A percentile compares a stretch with the other conserved stretches of the same genome.
phyloP scores from a whole-genome alignment of 2,797 vertebrate species.

The Holocentrus rufus region DNA sequence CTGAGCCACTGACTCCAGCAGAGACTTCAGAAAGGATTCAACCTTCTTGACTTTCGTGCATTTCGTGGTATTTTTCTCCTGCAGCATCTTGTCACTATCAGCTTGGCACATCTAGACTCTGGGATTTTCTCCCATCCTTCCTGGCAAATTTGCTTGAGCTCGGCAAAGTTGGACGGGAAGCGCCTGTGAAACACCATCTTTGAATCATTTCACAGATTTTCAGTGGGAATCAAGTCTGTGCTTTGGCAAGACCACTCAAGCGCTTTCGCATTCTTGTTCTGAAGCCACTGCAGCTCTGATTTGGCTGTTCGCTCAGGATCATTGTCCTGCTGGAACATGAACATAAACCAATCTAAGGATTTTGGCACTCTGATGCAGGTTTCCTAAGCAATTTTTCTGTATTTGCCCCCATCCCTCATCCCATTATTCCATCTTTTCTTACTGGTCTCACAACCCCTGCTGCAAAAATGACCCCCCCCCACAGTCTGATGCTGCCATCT shows the following conservation, averaged over 20 bases:
- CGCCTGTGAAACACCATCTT: not conserved
- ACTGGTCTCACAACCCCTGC: no score
- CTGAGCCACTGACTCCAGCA: no score
- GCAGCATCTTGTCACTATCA: not conserved
- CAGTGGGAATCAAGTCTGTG: not conserved
- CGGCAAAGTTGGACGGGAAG: not conserved
- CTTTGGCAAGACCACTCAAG: not conserved
- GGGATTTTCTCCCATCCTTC: constrained; percentile 11
- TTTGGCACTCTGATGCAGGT: no score
- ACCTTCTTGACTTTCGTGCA: no score
- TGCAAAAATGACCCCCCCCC: no score
- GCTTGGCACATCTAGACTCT: not conserved
- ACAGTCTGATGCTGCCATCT: no score
- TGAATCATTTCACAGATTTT: constrained; percentile 23
- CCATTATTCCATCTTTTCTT: no score
- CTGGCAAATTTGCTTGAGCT: constrained; percentile 18
- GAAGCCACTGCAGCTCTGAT: not conserved
- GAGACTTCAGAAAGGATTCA: no score
- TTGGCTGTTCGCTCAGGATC: not conserved
- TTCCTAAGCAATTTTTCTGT: no score
- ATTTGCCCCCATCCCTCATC: no score
- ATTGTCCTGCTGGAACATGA: not conserved
- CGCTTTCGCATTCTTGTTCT: constrained; percentile 12
- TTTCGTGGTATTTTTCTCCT: not conserved
- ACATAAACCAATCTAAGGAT: not conserved